phyloP scores from a whole-genome alignment of 2,113 vertebrate species.

The Silurus glanis region DNA sequence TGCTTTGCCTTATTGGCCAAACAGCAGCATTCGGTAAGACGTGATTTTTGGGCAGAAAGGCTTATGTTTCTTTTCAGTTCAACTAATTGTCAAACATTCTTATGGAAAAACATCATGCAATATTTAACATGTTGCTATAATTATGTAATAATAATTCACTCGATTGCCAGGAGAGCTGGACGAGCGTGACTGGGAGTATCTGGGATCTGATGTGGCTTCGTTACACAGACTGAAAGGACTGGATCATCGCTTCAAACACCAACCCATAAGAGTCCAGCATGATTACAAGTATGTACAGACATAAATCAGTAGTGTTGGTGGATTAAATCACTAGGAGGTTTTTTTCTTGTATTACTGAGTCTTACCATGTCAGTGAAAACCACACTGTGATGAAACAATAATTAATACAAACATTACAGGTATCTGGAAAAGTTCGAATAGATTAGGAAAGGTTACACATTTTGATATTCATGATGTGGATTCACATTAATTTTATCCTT shows the following conservation, averaged over 20 bases:
- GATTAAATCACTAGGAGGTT: no score
- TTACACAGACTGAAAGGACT: slow-evolving; percentile 33
- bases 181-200: slow-evolving; percentile 20
- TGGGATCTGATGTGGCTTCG: slow-evolving; percentile 15
- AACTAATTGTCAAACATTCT: background rate
- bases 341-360: no score
- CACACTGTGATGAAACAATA: no score
- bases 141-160: background rate
- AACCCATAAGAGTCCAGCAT: background rate
- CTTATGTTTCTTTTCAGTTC: background rate
- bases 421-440: no score
- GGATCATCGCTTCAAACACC: background rate
- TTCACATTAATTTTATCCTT: no score
- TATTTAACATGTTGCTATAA: no score
- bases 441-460: no score
- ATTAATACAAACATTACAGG: no score
- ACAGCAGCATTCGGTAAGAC: slow-evolving; percentile 16
- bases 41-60: no score
- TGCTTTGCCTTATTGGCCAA: background rate
- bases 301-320: no score
- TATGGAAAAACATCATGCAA: background rate
- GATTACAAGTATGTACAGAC: background rate
- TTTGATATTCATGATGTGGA: no score
- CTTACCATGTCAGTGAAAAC: no score
- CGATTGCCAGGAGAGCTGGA: background rate